A percentile compares a stretch with the other conserved stretches of the same genome.
Evolutionary conservation across 2,797 vertebrate species (phyloP).

Genomic region (Leptoclinus maculatus): DNA sequence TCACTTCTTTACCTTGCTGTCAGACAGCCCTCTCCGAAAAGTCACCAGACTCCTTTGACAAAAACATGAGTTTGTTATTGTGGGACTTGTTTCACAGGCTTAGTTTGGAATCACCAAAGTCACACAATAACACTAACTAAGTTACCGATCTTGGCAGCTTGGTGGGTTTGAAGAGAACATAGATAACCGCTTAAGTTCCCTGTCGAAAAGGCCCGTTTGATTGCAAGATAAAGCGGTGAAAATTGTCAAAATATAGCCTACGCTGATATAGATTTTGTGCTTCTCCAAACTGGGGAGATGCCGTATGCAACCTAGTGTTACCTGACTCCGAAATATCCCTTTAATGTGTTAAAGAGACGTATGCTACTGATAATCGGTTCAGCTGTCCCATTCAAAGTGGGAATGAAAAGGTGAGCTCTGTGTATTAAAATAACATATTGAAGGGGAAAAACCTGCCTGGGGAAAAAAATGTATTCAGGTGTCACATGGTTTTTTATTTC

Average conservation of each 20-base stretch:
- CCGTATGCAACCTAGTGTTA: background rate
- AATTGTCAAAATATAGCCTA: background rate
- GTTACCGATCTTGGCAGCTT: background rate
- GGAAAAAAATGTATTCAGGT: background rate
- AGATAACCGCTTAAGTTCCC: background rate
- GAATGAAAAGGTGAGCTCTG: constrained; percentile 40
- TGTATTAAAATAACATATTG: constrained; percentile 28
- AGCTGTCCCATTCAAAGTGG: constrained; percentile 11
- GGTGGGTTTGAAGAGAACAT: background rate
- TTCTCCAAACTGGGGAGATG: background rate
- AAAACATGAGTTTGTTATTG: background rate
- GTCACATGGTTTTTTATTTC: constrained; percentile 41
- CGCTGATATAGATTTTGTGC: background rate
- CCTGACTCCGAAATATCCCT: background rate
- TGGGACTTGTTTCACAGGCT: background rate
- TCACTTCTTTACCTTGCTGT: background rate
- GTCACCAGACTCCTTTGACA: background rate
- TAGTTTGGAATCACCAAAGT: background rate
- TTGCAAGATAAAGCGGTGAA: background rate
- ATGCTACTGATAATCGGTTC: constrained; percentile 38
- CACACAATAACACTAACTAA: background rate
- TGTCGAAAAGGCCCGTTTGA: background rate
- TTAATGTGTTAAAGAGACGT: constrained; percentile 32
- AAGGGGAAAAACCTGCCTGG: background rate
- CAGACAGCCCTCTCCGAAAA: background rate